Conservation (phyloP, 1,140 invertebrate genomes). For the Stenopsyche tienmushanensis region DNA sequence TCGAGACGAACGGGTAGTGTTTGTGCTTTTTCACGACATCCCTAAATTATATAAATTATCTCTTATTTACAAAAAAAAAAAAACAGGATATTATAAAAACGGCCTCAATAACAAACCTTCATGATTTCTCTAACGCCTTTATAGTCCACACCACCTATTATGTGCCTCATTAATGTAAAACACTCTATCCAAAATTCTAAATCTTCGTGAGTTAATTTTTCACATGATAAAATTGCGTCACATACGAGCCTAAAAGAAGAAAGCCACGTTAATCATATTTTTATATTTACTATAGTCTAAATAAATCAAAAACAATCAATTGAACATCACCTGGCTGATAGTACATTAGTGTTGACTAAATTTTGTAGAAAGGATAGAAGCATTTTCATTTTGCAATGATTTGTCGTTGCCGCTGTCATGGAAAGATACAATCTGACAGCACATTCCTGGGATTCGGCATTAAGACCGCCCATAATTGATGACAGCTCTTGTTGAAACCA, state of each 20-base stretch:
- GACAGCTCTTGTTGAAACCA: conserved; percentile 66
- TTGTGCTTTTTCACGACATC: conserved; percentile 84
- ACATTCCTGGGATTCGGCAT: conserved; percentile 69
- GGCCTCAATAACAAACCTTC: conserved; percentile 63
- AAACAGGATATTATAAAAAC: not conserved
- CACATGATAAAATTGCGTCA: conserved; percentile 77
- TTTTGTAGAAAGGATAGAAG: conserved; percentile 71
- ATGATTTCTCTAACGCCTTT: conserved; percentile 92
- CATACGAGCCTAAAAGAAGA: conserved; percentile 71
- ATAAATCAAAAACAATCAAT: not conserved
- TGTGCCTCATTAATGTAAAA: conserved; percentile 81
- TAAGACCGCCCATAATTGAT: conserved; percentile 52
- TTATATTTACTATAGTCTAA: not conserved
- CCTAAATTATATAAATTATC: conserved; percentile 53
- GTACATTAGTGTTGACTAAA: conserved; percentile 65
- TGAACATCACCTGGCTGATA: conserved; percentile 60
- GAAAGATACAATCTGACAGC: conserved; percentile 70
- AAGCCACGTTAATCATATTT: not conserved
- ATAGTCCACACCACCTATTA: conserved; percentile 91
- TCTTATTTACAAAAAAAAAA: not conserved
- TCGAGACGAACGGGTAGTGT: conserved; percentile 74
- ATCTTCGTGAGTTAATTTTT: conserved; percentile 75
- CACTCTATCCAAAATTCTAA: conserved; percentile 85
- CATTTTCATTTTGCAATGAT: conserved; percentile 69
- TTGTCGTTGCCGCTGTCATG: conserved; percentile 67